A percentile compares a stretch with the other conserved stretches of the same genome.
These are phyloP conservation scores for Aix galericulata DNA, from an alignment of 2,113 vertebrate species.

Conservation along the genomic window DNA sequence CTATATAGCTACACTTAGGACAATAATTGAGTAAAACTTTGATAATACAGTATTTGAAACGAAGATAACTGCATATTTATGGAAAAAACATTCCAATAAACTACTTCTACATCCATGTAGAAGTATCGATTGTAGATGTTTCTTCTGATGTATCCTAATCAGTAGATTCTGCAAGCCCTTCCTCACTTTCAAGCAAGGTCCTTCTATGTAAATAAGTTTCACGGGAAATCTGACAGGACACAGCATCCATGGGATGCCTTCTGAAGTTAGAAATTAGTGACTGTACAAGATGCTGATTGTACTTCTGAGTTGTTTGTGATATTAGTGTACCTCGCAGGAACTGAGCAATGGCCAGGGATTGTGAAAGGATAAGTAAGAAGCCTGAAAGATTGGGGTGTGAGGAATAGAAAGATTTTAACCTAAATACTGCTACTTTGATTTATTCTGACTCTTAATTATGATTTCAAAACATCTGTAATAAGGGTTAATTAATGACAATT, in stretches of 20 bases:
- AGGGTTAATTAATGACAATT: not conserved
- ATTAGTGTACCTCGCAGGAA: not conserved
- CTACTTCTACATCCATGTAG: not conserved
- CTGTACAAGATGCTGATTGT: not conserved
- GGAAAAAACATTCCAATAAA: not conserved
- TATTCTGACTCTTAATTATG: not conserved
- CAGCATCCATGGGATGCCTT: not conserved
- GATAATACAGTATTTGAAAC: not conserved
- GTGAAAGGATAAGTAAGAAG: not conserved
- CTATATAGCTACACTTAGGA: no score
- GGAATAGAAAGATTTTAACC: not conserved
- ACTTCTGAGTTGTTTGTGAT: rapidly evolving
- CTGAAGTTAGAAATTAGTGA: not conserved
- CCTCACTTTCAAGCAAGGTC: not conserved
- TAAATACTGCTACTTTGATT: not conserved
- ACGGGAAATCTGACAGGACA: not conserved
- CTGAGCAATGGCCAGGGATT: not conserved
- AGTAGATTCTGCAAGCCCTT: not conserved
- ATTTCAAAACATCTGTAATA: not conserved
- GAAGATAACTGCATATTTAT: not conserved
- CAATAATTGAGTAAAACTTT: not conserved
- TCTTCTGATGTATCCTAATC: not conserved
- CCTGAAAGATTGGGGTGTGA: not conserved
- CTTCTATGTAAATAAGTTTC: not conserved
- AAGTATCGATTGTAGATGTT: not conserved